phyloP scores from a whole-genome alignment of 1,140 invertebrate species.

The Drosophila busckii region DNA sequence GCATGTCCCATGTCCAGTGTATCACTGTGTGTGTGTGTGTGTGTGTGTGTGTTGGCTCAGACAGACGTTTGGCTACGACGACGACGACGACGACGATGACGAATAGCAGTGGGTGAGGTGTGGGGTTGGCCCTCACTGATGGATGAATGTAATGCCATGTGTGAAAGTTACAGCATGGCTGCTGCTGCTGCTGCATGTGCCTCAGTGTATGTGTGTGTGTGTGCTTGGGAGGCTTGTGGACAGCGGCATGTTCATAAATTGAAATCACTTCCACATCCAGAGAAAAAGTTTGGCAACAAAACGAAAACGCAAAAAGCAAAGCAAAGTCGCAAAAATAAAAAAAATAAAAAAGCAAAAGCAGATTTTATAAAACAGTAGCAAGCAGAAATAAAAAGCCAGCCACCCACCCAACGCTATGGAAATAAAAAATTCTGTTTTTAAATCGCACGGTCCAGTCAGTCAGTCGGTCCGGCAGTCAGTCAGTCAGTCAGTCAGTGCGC shows the following conservation, averaged over 20 bases:
- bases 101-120: slow-evolving; percentile 1
- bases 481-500: slow-evolving; percentile 33
- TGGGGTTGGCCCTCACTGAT: slow-evolving; percentile 39
- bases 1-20: slow-evolving; percentile 50
- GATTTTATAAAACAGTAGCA: neutral
- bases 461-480: slow-evolving; percentile 16
- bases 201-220: slow-evolving; percentile 11
- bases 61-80: slow-evolving; percentile 16
- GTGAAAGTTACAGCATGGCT: slow-evolving; percentile 17
- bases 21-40: too few species aligned
- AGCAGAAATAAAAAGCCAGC: slow-evolving; percentile 1
- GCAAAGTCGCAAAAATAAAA: neutral
- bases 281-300: slow-evolving; percentile 66
- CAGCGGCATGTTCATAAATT: slow-evolving; percentile 78
- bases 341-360: neutral
- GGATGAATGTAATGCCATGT: slow-evolving; percentile 60
- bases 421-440: slow-evolving; percentile 77
- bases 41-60: too few species aligned
- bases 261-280: slow-evolving; percentile 77
- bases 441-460: slow-evolving; percentile 31
- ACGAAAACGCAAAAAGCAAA: slow-evolving; percentile 27
- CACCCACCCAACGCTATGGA: slow-evolving; percentile 7
- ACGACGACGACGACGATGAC: slow-evolving; percentile 1
- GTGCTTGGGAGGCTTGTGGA: slow-evolving; percentile 56
- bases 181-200: neutral